Conservation (phyloP, 1,140 invertebrate genomes). For the Diprion similis region DNA sequence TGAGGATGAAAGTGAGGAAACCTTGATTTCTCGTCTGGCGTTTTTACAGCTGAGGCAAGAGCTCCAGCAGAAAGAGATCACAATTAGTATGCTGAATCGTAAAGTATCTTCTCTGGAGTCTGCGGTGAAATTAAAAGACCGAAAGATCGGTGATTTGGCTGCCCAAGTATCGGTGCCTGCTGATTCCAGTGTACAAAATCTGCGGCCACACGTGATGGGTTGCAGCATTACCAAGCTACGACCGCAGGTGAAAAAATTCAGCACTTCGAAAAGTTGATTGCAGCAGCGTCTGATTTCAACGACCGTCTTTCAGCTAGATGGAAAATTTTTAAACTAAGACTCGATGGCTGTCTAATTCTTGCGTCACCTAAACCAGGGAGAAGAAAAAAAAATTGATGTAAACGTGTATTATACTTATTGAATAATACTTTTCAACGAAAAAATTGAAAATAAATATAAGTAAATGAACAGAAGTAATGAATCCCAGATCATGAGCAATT, state of each 20-base stretch:
- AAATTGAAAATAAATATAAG: too few relatives aligned
- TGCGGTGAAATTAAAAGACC: constrained; percentile 61
- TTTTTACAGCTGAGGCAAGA: constrained; percentile 52
- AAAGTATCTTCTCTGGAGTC: constrained; percentile 61
- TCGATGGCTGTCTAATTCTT: too few relatives aligned
- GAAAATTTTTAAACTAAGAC: too few relatives aligned
- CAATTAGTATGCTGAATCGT: constrained; percentile 48
- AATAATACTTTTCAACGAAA: too few relatives aligned
- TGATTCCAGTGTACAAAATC: constrained; percentile 24
- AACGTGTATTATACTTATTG: too few relatives aligned
- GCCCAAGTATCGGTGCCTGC: constrained; percentile 31
- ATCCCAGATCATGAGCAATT: too few relatives aligned
- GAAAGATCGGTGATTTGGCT: constrained; percentile 59
- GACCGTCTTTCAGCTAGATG: too few relatives aligned
- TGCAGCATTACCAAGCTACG: background rate
- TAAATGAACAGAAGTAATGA: too few relatives aligned
- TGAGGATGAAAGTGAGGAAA: constrained; percentile 34
- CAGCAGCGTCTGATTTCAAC: too few relatives aligned
- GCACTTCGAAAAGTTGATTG: too few relatives aligned
- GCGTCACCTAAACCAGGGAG: too few relatives aligned
- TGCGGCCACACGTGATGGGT: constrained; percentile 18
- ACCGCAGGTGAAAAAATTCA: background rate
- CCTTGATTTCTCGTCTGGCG: constrained; percentile 54
- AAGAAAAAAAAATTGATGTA: too few relatives aligned
- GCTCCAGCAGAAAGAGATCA: constrained; percentile 51